Conservation (phyloP, 2,113 vertebrate genomes). For the Hydropotes inermis region DNA sequence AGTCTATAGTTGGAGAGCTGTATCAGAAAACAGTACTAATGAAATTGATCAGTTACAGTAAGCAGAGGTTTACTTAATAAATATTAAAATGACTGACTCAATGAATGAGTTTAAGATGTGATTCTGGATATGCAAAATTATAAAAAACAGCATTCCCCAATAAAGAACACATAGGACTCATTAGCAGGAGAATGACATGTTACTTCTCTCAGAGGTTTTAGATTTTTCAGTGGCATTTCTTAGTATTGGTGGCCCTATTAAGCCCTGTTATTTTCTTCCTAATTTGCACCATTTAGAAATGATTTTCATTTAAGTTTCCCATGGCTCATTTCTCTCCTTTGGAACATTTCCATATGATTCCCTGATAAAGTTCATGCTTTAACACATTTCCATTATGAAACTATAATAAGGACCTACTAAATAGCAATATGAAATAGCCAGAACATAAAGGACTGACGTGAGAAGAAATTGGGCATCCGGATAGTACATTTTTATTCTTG, state of each 20-base stretch:
- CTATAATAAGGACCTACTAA: slow-evolving; percentile 46
- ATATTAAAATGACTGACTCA: slow-evolving; percentile 23
- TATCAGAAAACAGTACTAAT: neutral
- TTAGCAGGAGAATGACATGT: slow-evolving; percentile 44
- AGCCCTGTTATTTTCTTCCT: slow-evolving; percentile 59
- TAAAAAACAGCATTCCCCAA: slow-evolving; percentile 29
- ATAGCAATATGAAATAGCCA: slow-evolving; percentile 28
- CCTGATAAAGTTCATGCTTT: slow-evolving; percentile 33
- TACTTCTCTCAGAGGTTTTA: slow-evolving; percentile 35
- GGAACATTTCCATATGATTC: slow-evolving; percentile 54
- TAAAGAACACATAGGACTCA: slow-evolving; percentile 44
- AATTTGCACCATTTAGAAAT: slow-evolving; percentile 66
- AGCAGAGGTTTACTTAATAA: slow-evolving; percentile 44
- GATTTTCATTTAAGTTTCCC: slow-evolving; percentile 68
- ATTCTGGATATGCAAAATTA: slow-evolving; percentile 43
- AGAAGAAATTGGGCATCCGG: neutral
- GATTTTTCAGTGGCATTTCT: slow-evolving; percentile 37
- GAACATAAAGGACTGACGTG: slow-evolving; percentile 10
- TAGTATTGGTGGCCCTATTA: slow-evolving; percentile 46
- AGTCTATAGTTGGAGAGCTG: neutral
- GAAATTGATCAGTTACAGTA: neutral
- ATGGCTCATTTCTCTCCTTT: slow-evolving; percentile 63
- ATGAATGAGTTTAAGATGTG: slow-evolving; percentile 46
- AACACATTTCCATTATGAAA: slow-evolving; percentile 57
- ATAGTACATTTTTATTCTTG: slow-evolving; percentile 13